These are phyloP conservation scores for Isichthys henryi DNA, from an alignment of 2,113 vertebrate species.

Conservation along the genomic window DNA sequence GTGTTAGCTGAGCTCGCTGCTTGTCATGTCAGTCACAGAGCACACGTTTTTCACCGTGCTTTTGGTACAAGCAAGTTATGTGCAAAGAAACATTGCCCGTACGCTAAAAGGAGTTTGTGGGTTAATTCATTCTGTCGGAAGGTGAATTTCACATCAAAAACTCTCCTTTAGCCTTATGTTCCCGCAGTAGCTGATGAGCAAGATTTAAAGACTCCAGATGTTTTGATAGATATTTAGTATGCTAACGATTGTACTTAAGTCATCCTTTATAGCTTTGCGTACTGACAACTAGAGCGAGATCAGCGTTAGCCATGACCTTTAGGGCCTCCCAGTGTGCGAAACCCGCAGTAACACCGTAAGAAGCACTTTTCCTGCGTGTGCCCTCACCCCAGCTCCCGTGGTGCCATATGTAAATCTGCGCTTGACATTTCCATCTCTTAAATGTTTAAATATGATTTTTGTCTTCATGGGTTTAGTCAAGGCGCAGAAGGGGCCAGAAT, in stretches of 20 bases:
- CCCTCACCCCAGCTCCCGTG: not conserved
- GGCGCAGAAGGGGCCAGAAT: constrained; percentile 66
- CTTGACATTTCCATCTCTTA: not conserved
- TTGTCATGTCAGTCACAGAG: not conserved
- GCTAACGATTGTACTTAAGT: not conserved
- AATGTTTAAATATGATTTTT: not conserved
- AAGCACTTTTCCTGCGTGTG: not conserved
- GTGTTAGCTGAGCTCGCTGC: not conserved
- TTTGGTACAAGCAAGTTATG: not conserved
- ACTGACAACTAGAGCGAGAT: not conserved
- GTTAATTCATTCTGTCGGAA: not conserved
- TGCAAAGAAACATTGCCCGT: not conserved
- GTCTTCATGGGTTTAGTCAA: constrained; percentile 19
- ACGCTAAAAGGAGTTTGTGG: not conserved
- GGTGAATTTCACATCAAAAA: not conserved
- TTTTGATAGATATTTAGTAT: not conserved
- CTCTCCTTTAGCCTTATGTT: not conserved
- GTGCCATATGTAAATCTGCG: constrained; percentile 10
- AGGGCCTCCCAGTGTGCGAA: not conserved
- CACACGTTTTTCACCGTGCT: not conserved
- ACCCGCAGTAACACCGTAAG: not conserved
- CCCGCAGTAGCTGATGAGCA: not conserved
- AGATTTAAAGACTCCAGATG: not conserved
- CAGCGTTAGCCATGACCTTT: not conserved
- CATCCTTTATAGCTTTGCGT: not conserved